Percentiles rank a stretch among this genome's conserved stretches.
Conservation (phyloP, 2,797 vertebrate species). For the Falco novaeseelandiae region DNA sequence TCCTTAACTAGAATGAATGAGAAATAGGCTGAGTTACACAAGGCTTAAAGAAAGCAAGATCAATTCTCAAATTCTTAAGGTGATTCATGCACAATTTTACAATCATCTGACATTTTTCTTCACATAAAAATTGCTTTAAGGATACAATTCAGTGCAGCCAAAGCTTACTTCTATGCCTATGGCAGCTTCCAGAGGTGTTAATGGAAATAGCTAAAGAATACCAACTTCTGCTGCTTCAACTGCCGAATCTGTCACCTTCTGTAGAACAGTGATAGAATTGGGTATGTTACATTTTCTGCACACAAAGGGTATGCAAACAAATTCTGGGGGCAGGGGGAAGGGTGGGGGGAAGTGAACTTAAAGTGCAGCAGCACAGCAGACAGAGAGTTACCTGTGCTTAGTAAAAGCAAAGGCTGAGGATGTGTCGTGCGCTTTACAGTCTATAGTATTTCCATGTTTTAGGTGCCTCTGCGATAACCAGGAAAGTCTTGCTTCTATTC, state of each 20-base stretch:
- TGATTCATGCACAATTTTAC: slow-evolving; percentile 59
- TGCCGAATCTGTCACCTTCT: slow-evolving; percentile 63
- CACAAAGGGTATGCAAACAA: slow-evolving; percentile 63
- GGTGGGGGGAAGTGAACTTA: background rate
- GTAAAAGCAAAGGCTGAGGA: slow-evolving; percentile 53
- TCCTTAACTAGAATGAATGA: slow-evolving; percentile 70
- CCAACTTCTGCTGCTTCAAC: slow-evolving; percentile 57
- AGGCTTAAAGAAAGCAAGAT: slow-evolving; percentile 24
- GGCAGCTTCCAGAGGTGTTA: slow-evolving; percentile 64
- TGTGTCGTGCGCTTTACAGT: slow-evolving; percentile 32
- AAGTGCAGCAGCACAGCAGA: slow-evolving; percentile 42
- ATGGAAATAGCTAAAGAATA: slow-evolving; percentile 65
- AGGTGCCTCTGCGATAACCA: slow-evolving; percentile 24
- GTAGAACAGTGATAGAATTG: slow-evolving; percentile 35
- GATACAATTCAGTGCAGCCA: slow-evolving; percentile 49
- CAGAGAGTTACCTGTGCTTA: slow-evolving; percentile 55
- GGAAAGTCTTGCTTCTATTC: slow-evolving; percentile 17
- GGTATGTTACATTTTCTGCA: slow-evolving; percentile 29
- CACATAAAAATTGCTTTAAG: slow-evolving; percentile 58
- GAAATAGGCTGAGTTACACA: slow-evolving; percentile 62
- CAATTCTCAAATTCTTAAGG: slow-evolving; percentile 57
- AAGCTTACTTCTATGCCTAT: slow-evolving; percentile 32
- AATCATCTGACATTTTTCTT: slow-evolving; percentile 55
- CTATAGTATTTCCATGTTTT: slow-evolving; percentile 16
- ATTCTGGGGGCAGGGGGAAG: background rate